phyloP scores from a whole-genome alignment of 2,113 vertebrate species.

The Pavo muticus region DNA sequence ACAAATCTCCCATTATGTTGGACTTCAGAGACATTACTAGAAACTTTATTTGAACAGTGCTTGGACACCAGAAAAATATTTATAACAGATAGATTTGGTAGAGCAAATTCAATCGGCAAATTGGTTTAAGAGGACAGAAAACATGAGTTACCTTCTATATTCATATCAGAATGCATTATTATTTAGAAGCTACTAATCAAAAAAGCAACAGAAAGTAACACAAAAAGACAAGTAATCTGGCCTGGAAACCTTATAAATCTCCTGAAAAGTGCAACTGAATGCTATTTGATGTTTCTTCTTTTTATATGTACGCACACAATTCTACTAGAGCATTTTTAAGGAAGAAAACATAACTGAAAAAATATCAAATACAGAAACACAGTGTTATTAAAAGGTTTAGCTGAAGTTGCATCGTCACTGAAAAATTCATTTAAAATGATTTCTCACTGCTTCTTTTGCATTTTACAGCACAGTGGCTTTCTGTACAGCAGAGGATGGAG shows the following conservation, averaged over 20 bases:
- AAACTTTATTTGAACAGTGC: slow-evolving; percentile 67
- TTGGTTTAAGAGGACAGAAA: not conserved
- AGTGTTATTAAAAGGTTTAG: not conserved
- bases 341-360: not conserved
- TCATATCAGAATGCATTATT: not conserved
- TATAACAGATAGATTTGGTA: slow-evolving; percentile 39
- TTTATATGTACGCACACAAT: not conserved
- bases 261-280: not conserved
- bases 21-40: slow-evolving; percentile 52
- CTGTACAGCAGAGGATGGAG: not conserved
- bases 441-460: not conserved
- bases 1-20: slow-evolving; percentile 56
- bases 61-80: slow-evolving; percentile 75
- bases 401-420: not conserved
- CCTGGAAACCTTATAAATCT: not conserved
- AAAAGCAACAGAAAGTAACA: not conserved
- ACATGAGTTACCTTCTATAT: not conserved
- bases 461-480: not conserved
- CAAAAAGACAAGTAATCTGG: not conserved
- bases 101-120: slow-evolving; percentile 34
- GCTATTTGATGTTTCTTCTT: not conserved
- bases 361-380: not conserved
- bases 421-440: not conserved
- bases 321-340: not conserved
- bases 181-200: not conserved